Base-by-base conservation (phyloP, 2,888 invertebrate genomes). In the Aleiodes alternator region DNA sequence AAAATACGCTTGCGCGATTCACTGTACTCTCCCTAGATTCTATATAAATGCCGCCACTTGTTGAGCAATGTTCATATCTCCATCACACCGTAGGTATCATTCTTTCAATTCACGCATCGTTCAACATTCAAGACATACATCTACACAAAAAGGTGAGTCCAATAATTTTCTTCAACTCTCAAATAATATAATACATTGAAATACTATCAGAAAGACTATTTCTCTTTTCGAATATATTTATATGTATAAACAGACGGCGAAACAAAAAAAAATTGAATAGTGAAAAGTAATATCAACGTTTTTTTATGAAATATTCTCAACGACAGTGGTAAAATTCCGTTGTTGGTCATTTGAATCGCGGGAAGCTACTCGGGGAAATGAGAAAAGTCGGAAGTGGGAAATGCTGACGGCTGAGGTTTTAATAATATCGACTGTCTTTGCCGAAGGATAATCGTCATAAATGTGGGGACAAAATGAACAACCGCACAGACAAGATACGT, bases 31-130 rank as follows among this genome's bases (percentile, higher is more conserved):
- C 69, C 55, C 53, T 34, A 16, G 31, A 70, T 78, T 75, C 83
- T 86, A 82, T 89, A 89, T 88, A 89, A 89, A 88, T 84, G 87
- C 85, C 84, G 86, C 86, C 87, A 89, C 89, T 89, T 89, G 89
- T 89, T 89, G 88, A 88, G 83, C 88, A 80, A 83, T 85, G 83
- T 82, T 84, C 87, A 84, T 84, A 87, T 84, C 87, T 85, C 78
- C 84, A 82, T 83, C 83, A 83, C 84, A 84, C 83, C 84, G 84
- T 82, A 81, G 81, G 81, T 83, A 84, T 83, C 82, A 75, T 79
- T 80, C 77, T 70, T 81, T 64, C 11, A 4, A 78, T 72, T 77
- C 75, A 76, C 76, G 76, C 73, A 80, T 79, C 79, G 79, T 80
- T 76, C 79, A 80, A 76, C 64, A 48, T 69, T 74, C 59, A 51